Conservation (phyloP, 2,113 vertebrate species). For the Sturnus vulgaris region DNA sequence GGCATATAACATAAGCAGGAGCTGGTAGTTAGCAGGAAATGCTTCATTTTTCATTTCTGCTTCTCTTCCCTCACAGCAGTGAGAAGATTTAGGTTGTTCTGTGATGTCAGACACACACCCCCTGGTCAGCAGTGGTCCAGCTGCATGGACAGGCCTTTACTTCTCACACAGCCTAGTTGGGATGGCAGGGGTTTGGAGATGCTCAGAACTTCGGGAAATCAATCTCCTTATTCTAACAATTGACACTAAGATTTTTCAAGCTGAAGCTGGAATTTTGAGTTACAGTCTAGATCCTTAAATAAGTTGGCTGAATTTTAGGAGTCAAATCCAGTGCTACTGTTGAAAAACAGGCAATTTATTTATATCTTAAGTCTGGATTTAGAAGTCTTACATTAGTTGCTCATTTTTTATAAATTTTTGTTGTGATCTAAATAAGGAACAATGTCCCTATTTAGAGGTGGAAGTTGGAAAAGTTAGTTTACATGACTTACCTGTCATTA, state of each 20-base stretch:
- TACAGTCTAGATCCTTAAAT: background rate
- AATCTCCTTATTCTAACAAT: background rate
- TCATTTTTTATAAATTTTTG: background rate
- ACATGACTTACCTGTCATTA: background rate
- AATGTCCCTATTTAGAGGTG: background rate
- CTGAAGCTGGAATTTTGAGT: background rate
- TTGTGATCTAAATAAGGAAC: background rate
- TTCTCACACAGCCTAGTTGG: background rate
- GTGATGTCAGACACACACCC: background rate
- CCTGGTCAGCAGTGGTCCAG: background rate
- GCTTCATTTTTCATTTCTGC: background rate
- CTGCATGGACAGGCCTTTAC: background rate
- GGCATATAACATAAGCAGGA: background rate
- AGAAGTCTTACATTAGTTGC: background rate
- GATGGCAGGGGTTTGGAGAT: background rate
- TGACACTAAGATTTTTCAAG: background rate
- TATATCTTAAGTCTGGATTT: background rate
- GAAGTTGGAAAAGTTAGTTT: background rate
- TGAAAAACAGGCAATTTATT: constrained; percentile 15
- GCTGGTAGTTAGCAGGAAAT: background rate
- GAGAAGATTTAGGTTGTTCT: background rate
- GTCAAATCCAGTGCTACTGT: background rate
- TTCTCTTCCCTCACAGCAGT: background rate
- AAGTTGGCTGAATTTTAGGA: background rate
- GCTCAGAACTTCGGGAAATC: background rate